Evolutionary conservation across 1,140 invertebrate species (phyloP).

Genomic region (Diuraphis noxia): DNA sequence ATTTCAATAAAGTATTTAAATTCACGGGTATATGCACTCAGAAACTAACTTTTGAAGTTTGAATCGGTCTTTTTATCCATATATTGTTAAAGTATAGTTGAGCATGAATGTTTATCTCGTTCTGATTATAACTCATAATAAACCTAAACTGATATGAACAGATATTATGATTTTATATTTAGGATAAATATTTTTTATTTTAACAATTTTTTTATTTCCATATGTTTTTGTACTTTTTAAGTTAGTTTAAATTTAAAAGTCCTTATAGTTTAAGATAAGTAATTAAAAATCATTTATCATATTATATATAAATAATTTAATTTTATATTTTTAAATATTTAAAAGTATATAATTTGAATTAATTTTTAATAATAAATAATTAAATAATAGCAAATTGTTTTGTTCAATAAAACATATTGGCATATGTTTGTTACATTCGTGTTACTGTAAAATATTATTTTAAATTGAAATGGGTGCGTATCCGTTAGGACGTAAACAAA

Average conservation of each 20-base stretch:
- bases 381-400: neutral
- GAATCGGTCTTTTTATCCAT: neutral
- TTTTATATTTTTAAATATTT: neutral
- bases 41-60: neutral
- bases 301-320: neutral
- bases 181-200: neutral
- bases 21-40: neutral
- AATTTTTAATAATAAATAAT: neutral
- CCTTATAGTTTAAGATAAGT: neutral
- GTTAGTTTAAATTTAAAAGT: neutral
- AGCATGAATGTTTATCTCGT: neutral
- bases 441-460: neutral
- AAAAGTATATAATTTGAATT: neutral
- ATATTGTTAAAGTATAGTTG: neutral
- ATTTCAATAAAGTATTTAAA: neutral
- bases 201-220: neutral
- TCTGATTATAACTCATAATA: neutral
- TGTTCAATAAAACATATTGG: neutral
- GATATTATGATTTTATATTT: too few relatives aligned
- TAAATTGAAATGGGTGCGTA: conserved; percentile 11
- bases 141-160: too few relatives aligned
- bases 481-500: neutral
- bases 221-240: neutral
- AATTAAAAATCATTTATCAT: neutral
- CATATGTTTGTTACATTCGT: neutral